These are phyloP conservation scores for Leptinotarsa juncta DNA, from an alignment of 2,888 invertebrate genomes.

Conservation along the genomic window DNA sequence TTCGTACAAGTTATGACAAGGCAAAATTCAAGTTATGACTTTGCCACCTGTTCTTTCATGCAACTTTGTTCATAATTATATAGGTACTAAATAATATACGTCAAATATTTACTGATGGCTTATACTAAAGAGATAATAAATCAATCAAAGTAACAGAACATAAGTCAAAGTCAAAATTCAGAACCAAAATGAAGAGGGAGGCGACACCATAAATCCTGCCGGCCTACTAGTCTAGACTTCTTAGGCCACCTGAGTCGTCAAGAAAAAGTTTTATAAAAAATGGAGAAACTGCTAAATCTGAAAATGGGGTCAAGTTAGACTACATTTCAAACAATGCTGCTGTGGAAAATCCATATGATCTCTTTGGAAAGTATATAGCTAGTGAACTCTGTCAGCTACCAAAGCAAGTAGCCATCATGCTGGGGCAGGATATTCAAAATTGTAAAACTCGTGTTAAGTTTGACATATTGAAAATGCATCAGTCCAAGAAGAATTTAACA, in stretches of 20 bases:
- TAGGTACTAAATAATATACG: no score
- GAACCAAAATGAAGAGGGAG: conserved; percentile 11
- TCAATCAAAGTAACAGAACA: no score
- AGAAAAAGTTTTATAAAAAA: conserved; percentile 12
- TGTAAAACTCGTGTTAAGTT: conserved; percentile 23
- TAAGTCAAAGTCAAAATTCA: conserved; percentile 7
- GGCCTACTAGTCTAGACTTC: background rate
- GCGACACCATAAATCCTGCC: background rate
- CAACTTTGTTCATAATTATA: no score
- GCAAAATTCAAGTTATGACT: no score
- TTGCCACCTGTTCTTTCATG: no score
- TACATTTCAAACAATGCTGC: conserved; percentile 11
- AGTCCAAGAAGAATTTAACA: conserved; percentile 7
- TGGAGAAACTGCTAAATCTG: conserved; percentile 4
- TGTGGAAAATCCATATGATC: conserved; percentile 24
- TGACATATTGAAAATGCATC: conserved; percentile 18
- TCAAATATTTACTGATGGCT: no score
- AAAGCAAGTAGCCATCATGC: conserved; percentile 4
- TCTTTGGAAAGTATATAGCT: conserved; percentile 25
- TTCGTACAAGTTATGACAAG: no score
- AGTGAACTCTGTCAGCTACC: background rate
- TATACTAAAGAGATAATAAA: no score
- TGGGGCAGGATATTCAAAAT: conserved; percentile 23
- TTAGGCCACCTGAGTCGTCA: conserved; percentile 17
- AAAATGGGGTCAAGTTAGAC: conserved; percentile 12